Evolutionary conservation across 2,113 vertebrate species (phyloP).

Genomic region (Carassius carassius): DNA sequence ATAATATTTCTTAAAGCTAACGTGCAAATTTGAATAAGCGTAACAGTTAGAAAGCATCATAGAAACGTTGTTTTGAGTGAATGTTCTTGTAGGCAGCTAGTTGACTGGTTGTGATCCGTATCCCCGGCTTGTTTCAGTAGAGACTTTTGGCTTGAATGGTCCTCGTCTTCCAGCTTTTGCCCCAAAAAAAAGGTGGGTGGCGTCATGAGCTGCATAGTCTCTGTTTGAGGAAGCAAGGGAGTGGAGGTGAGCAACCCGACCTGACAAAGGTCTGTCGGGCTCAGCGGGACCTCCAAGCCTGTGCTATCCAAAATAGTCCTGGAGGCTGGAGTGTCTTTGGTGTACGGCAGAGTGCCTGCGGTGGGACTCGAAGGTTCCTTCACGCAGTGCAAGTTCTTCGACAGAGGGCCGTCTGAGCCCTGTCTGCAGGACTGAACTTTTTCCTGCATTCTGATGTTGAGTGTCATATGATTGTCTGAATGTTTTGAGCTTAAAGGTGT

Average conservation of each 20-base stretch:
- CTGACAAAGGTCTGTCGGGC: constrained; percentile 64
- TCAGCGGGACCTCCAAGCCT: constrained; percentile 44
- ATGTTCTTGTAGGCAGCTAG: constrained; percentile 56
- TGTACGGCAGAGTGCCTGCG: constrained; percentile 62
- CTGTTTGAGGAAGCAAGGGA: constrained; percentile 70
- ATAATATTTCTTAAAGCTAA: constrained; percentile 76
- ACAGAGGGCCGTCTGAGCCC: background rate
- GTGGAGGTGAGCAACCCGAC: constrained; percentile 79
- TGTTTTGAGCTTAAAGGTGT: constrained; percentile 43
- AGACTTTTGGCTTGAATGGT: constrained; percentile 52
- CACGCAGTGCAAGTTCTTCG: background rate
- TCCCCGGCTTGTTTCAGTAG: constrained; percentile 25
- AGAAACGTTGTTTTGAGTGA: constrained; percentile 72
- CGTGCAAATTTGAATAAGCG: constrained; percentile 85
- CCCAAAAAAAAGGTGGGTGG: constrained; percentile 65
- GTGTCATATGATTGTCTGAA: constrained; percentile 22
- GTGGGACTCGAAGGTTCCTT: background rate
- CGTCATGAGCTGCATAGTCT: constrained; percentile 68
- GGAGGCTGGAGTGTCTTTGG: constrained; percentile 53
- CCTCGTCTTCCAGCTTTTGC: constrained; percentile 57
- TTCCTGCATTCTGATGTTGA: background rate
- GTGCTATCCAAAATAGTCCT: constrained; percentile 50
- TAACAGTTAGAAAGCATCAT: constrained; percentile 73
- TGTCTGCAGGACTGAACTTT: constrained; percentile 13
- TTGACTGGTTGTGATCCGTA: constrained; percentile 41